Conservation (phyloP, 2,888 invertebrate genomes). For the Criorhina ranunculi region DNA sequence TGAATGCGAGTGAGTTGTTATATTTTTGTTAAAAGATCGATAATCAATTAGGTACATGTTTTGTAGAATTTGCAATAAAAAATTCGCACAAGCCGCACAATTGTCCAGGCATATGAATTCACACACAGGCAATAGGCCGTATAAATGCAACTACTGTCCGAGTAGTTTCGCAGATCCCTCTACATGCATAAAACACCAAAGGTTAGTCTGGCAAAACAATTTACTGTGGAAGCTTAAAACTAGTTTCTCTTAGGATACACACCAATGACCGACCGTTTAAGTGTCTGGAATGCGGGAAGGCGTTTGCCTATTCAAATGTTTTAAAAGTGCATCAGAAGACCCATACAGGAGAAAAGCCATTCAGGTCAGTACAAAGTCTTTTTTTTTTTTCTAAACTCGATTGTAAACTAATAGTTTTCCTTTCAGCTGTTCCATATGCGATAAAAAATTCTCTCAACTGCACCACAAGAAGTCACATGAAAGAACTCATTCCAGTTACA, state of each 20-base stretch:
- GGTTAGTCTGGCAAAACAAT: slow-evolving; percentile 77
- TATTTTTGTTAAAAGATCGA: slow-evolving; percentile 1
- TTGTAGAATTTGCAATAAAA: slow-evolving; percentile 82
- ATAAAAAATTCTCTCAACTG: slow-evolving; percentile 80
- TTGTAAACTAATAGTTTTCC: not conserved
- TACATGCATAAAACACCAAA: slow-evolving; percentile 84
- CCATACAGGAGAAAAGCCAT: slow-evolving; percentile 83
- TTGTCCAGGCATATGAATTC: slow-evolving; percentile 84
- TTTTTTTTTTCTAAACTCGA: not conserved
- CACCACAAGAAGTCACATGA: slow-evolving; percentile 83
- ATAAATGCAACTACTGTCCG: slow-evolving; percentile 83
- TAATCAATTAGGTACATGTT: too few species aligned
- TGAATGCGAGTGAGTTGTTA: slow-evolving; percentile 83
- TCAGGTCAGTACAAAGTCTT: slow-evolving; percentile 78
- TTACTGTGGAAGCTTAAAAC: not conserved
- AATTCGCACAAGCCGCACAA: slow-evolving; percentile 83
- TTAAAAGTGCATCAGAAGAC: slow-evolving; percentile 81
- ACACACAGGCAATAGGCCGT: slow-evolving; percentile 84
- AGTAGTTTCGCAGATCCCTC: slow-evolving; percentile 84
- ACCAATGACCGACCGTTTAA: slow-evolving; percentile 82
- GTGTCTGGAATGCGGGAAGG: slow-evolving; percentile 80
- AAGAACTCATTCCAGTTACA: slow-evolving; percentile 65
- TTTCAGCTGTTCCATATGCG: slow-evolving; percentile 80
- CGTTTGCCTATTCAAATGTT: slow-evolving; percentile 82
- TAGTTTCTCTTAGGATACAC: slow-evolving; percentile 79